These are phyloP conservation scores for Aplodontia rufa DNA, from an alignment of 2,113 vertebrate species.

Conservation along the genomic window DNA sequence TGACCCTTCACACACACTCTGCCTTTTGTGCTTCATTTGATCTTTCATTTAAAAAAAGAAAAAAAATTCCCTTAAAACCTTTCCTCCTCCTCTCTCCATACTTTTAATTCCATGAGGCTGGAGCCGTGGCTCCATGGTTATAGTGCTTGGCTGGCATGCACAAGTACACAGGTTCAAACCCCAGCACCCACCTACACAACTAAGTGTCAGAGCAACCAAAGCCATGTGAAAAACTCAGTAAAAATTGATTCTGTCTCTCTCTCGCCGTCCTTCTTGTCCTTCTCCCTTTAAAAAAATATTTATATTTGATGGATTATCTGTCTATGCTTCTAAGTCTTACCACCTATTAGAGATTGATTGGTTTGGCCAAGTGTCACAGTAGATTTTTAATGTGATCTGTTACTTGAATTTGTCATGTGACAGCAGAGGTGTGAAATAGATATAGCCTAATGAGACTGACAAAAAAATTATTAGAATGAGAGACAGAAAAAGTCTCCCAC, in stretches of 20 bases:
- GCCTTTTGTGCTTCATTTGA: not conserved
- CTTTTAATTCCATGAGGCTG: too few relatives aligned
- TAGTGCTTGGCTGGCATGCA: too few relatives aligned
- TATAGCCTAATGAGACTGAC: not conserved
- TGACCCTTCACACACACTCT: not conserved
- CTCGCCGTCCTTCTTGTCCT: too few relatives aligned
- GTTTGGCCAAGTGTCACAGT: not conserved
- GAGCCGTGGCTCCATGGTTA: too few relatives aligned
- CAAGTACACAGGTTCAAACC: too few relatives aligned
- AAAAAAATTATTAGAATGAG: not conserved
- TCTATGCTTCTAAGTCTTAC: not conserved
- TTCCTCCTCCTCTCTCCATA: not conserved
- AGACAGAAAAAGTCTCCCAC: not conserved
- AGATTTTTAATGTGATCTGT: not conserved
- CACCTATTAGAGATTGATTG: not conserved
- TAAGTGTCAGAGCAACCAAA: too few relatives aligned
- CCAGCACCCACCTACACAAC: too few relatives aligned
- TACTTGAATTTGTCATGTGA: not conserved
- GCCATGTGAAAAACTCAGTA: too few relatives aligned
- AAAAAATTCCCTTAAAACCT: not conserved
- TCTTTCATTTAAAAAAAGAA: not conserved
- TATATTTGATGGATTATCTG: not conserved
- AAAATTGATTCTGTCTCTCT: too few relatives aligned
- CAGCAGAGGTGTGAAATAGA: not conserved
- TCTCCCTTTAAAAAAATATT: too few relatives aligned